Percentiles rank a stretch among this genome's conserved stretches.
phyloP scores from a whole-genome alignment of 2,113 vertebrate species.

The Ameiurus melas region DNA sequence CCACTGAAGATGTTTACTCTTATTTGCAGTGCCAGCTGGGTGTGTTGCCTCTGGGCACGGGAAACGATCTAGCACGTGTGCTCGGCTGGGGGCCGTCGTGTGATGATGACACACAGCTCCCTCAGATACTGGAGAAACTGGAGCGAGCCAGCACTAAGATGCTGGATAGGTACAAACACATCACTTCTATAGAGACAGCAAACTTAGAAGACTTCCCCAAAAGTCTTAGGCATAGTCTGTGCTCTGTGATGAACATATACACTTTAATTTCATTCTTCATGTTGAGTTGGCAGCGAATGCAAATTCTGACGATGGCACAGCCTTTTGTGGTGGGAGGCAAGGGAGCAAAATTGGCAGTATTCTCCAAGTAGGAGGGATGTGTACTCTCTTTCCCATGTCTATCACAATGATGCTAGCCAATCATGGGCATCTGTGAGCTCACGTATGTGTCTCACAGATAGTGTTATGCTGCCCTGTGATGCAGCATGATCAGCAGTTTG shows the following conservation, averaged over 20 bases:
- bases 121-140: conserved; percentile 94
- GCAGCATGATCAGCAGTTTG: not conserved
- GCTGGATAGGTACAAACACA: conserved; percentile 83
- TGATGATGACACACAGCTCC: conserved; percentile 94
- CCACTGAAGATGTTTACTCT: conserved; percentile 17
- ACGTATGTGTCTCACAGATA: not conserved
- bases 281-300: not conserved
- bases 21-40: conserved; percentile 88
- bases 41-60: conserved; percentile 91
- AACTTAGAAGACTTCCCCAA: not conserved
- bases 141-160: conserved; percentile 98
- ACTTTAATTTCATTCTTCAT: not conserved
- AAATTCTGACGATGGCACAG: not conserved
- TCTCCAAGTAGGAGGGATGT: not conserved
- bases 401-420: not conserved
- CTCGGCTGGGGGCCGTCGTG: conserved; percentile 96
- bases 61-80: conserved; percentile 95
- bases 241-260: not conserved
- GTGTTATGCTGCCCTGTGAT: not conserved
- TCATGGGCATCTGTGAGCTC: not conserved
- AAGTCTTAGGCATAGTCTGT: not conserved
- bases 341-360: not conserved
- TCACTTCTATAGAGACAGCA: not conserved
- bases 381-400: not conserved
- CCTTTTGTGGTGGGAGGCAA: not conserved